These are phyloP conservation scores for Reticulitermes speratus DNA, from an alignment of 1,140 invertebrate species.

Conservation along the genomic window DNA sequence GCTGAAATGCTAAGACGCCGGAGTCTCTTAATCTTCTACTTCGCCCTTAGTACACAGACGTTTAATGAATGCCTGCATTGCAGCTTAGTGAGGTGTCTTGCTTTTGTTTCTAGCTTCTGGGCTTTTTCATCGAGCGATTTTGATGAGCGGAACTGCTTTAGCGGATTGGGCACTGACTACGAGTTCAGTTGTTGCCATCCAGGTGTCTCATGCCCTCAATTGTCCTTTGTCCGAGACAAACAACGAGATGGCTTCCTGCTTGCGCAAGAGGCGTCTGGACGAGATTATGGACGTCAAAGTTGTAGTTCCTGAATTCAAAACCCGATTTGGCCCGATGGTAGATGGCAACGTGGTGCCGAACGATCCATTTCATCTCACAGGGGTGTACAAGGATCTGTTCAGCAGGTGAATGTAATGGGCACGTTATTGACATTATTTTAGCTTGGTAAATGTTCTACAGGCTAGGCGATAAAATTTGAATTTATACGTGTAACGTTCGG, in stretches of 20 bases:
- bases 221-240: conserved; percentile 59
- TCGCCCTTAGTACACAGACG: too few relatives aligned
- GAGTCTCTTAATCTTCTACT: too few relatives aligned
- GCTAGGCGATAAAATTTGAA: too few relatives aligned
- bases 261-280: conserved; percentile 60
- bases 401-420: conserved; percentile 56
- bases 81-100: neutral
- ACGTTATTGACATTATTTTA: neutral
- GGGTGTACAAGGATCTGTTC: conserved; percentile 67
- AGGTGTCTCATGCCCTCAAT: conserved; percentile 77
- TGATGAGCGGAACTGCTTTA: conserved; percentile 92
- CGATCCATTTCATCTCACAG: conserved; percentile 72
- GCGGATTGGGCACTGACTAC: conserved; percentile 84
- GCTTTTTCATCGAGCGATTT: conserved; percentile 86
- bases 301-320: conserved; percentile 62
- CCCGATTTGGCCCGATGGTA: conserved; percentile 76
- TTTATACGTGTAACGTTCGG: too few relatives aligned
- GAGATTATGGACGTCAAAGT: conserved; percentile 72
- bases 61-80: neutral
- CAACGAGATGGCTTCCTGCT: conserved; percentile 57
- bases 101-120: conserved; percentile 50
- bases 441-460: neutral
- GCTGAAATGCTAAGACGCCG: too few relatives aligned
- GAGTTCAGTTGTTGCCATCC: conserved; percentile 76
- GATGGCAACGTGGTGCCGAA: conserved; percentile 81